phyloP scores from a whole-genome alignment of 2,113 vertebrate species.

The Dascyllus trimaculatus region DNA sequence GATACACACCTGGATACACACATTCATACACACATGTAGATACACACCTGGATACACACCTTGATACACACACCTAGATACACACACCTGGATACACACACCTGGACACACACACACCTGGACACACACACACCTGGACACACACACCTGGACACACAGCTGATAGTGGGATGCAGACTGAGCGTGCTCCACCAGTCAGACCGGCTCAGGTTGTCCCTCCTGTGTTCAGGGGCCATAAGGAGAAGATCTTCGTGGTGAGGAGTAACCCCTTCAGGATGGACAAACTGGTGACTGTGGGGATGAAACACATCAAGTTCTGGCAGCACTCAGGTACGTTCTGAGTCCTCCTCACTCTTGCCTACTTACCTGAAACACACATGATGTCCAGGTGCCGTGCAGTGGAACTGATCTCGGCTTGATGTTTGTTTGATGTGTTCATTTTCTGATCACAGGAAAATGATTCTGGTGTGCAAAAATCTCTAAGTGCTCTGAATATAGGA shows the following conservation, averaged over 20 bases:
- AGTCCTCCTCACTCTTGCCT: background rate
- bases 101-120: too few species aligned
- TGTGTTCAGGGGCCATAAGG: constrained; percentile 92
- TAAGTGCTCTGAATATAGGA: too few species aligned
- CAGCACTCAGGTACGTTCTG: constrained; percentile 90
- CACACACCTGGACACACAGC: background rate
- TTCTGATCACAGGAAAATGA: too few species aligned
- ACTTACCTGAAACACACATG: background rate
- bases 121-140: background rate
- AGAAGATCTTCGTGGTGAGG: constrained; percentile 96
- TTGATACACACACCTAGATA: too few species aligned
- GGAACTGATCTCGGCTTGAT: too few species aligned
- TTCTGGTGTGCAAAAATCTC: too few species aligned
- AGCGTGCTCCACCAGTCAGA: background rate
- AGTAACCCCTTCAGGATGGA: constrained; percentile 95
- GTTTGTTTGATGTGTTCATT: too few species aligned
- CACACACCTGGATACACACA: too few species aligned
- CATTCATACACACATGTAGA: too few species aligned
- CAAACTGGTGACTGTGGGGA: constrained; percentile 94
- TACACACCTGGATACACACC: background rate
- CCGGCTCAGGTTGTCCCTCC: constrained; percentile 22
- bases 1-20: too few species aligned
- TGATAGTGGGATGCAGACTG: background rate
- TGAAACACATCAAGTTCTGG: constrained; percentile 99
- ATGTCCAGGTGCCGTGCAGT: too few species aligned